A percentile compares a stretch with the other conserved stretches of the same genome.
Evolutionary conservation across 2,888 invertebrate genomes (phyloP).

Genomic region (Ennomos erosarius): DNA sequence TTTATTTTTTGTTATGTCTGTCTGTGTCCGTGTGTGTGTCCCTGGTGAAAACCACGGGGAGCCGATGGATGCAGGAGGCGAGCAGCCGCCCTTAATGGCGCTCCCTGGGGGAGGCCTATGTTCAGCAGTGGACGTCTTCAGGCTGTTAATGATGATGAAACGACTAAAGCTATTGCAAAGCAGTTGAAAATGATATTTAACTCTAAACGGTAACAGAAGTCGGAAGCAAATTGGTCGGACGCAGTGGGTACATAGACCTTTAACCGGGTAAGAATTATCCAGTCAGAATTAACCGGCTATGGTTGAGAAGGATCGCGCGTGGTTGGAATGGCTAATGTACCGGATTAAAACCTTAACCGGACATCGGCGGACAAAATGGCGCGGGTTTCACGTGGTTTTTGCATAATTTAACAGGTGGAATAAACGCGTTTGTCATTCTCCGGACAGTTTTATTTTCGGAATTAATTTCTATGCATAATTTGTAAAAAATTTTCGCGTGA

Average conservation of each 20-base stretch:
- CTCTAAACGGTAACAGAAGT: no score
- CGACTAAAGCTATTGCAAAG: no score
- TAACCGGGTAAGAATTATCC: constrained; percentile 37
- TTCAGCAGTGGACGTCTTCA: no score
- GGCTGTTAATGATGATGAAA: no score
- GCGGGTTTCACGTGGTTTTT: constrained; percentile 47
- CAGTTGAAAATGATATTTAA: no score
- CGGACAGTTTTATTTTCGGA: constrained; percentile 40
- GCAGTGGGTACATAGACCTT: constrained; percentile 12
- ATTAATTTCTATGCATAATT: constrained; percentile 28
- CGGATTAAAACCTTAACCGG: constrained; percentile 48
- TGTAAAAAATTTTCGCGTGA: not conserved
- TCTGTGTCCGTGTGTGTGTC: no score
- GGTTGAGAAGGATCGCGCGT: constrained; percentile 51
- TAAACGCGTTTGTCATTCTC: constrained; percentile 46
- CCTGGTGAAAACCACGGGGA: no score
- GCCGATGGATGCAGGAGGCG: no score
- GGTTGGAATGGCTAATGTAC: constrained; percentile 53
- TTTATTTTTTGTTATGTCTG: no score
- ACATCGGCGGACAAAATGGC: constrained; percentile 51
- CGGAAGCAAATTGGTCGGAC: not conserved
- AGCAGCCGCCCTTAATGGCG: no score
- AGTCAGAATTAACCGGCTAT: constrained; percentile 39
- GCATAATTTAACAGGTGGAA: constrained; percentile 50
- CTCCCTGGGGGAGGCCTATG: no score